Evolutionary conservation across 2,797 vertebrate species (phyloP).

Genomic region (Dipus sagitta): DNA sequence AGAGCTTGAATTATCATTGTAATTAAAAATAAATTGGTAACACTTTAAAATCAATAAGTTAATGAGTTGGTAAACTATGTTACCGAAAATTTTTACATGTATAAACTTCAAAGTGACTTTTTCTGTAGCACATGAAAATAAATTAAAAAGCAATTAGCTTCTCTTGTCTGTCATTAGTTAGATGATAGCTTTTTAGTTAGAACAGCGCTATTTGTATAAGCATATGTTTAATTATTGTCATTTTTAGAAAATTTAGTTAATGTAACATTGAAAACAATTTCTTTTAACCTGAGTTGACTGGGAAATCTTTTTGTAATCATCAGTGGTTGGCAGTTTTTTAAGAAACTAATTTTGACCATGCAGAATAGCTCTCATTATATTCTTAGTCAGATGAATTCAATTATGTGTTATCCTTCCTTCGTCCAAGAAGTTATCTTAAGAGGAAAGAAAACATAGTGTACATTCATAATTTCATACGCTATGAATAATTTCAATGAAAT

Average conservation of each 20-base stretch:
- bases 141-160: not conserved
- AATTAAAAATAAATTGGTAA: not conserved
- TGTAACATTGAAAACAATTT: conserved; percentile 57
- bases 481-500: conserved; percentile 66
- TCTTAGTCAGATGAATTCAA: conserved; percentile 47
- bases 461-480: conserved; percentile 37
- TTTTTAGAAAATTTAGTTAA: conserved; percentile 48
- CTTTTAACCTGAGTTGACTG: not conserved
- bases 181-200: too few relatives aligned
- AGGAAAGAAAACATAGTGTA: not conserved
- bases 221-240: not conserved
- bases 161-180: conserved; percentile 24
- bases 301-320: conserved; percentile 46
- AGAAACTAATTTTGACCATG: conserved; percentile 35
- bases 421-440: conserved; percentile 47
- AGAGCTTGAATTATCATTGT: not conserved
- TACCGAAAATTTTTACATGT: not conserved
- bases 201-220: not conserved
- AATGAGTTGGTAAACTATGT: not conserved
- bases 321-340: not conserved
- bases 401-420: conserved; percentile 4
- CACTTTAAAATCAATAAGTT: conserved; percentile 27
- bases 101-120: conserved; percentile 47
- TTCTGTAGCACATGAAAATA: not conserved
- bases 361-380: conserved; percentile 38